phyloP scores from a whole-genome alignment of 1,140 invertebrate genomes.

The Dendrolimus punctatus region DNA sequence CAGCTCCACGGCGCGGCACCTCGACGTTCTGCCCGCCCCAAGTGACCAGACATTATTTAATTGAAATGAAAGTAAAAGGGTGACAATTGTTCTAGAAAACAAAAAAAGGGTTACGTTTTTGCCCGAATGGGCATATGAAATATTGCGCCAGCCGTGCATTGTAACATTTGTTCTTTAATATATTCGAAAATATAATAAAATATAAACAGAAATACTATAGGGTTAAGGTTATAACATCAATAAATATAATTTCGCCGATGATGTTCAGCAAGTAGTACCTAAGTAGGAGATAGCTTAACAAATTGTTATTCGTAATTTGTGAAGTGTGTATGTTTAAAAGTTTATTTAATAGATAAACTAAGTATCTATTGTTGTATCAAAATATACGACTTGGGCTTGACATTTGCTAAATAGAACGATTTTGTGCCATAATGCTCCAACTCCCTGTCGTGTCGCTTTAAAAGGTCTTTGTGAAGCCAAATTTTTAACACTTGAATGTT shows the following conservation, averaged over 20 bases:
- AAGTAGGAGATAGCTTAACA: no score
- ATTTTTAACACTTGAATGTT: slow-evolving; percentile 69
- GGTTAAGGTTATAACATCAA: background rate
- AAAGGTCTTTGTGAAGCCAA: slow-evolving; percentile 49
- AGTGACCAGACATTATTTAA: slow-evolving; percentile 73
- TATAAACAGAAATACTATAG: background rate
- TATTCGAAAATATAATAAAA: slow-evolving; percentile 3
- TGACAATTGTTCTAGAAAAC: slow-evolving; percentile 70
- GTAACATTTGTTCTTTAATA: slow-evolving; percentile 60
- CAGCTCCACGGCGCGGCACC: slow-evolving; percentile 5
- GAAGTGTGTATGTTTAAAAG: background rate
- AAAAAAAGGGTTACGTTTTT: slow-evolving; percentile 64
- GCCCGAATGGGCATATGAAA: slow-evolving; percentile 53
- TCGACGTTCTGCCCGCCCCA: slow-evolving; percentile 35
- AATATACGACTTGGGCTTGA: slow-evolving; percentile 31
- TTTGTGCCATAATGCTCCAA: slow-evolving; percentile 40
- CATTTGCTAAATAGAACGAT: slow-evolving; percentile 61
- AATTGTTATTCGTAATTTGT: no score
- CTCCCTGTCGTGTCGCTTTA: slow-evolving; percentile 47
- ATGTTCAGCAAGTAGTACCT: no score
- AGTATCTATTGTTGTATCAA: background rate
- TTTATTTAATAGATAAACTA: slow-evolving; percentile 1
- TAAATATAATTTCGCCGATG: no score
- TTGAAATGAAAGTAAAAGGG: slow-evolving; percentile 69
- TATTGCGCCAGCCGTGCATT: slow-evolving; percentile 63